A percentile compares a stretch with the other conserved stretches of the same genome.
Evolutionary conservation across 23 tunicate genomes (phyloP).

Genomic region (Styela clava): DNA sequence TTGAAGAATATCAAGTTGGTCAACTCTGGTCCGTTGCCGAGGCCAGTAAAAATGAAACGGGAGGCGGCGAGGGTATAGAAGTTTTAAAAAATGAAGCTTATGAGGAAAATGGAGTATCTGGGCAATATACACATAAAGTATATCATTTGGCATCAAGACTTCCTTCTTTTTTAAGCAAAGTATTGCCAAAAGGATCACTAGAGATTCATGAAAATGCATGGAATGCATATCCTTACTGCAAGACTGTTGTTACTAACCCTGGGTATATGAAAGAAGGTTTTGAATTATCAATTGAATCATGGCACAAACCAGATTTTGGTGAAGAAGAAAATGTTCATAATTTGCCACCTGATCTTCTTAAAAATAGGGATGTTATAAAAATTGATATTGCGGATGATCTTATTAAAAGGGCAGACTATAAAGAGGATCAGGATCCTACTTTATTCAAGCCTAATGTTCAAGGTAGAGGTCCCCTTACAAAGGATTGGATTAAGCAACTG

Average conservation of each 20-base stretch:
- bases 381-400: conserved; percentile 60
- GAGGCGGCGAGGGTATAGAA: conserved; percentile 92
- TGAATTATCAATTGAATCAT: conserved; percentile 35
- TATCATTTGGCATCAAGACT: conserved; percentile 63
- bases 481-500: conserved; percentile 49
- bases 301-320: conserved; percentile 51
- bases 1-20: conserved; percentile 66
- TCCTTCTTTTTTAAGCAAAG: conserved; percentile 31
- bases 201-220: conserved; percentile 70
- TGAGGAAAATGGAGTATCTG: conserved; percentile 32
- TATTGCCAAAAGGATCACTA: conserved; percentile 44
- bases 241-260: conserved; percentile 78
- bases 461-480: conserved; percentile 37
- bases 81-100: conserved; percentile 56
- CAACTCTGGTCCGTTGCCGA: conserved; percentile 86
- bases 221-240: conserved; percentile 84
- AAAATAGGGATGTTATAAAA: conserved; percentile 45
- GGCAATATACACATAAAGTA: conserved; percentile 64
- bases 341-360: conserved; percentile 24
- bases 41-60: conserved; percentile 90
- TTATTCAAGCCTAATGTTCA: conserved; percentile 14
- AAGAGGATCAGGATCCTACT: conserved; percentile 36
- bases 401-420: conserved; percentile 32
- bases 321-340: conserved; percentile 59
- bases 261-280: conserved; percentile 60